These are phyloP conservation scores for Emydura subglobosa DNA, from an alignment of 2,113 vertebrate species.

Conservation along the genomic window DNA sequence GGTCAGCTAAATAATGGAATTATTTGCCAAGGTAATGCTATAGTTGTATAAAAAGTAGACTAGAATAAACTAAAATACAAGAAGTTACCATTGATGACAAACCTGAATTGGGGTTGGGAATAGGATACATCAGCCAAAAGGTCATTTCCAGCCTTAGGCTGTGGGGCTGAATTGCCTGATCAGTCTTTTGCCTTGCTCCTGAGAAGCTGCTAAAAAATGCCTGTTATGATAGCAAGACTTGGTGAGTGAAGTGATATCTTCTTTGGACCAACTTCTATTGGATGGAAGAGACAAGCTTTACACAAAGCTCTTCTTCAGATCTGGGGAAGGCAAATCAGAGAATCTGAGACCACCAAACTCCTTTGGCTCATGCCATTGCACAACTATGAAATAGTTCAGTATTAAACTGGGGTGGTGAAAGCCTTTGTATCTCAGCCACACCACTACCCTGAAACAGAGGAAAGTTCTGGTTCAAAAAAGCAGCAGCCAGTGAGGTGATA, in stretches of 20 bases:
- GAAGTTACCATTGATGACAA: neutral
- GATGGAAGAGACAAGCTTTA: neutral
- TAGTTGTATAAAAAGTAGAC: neutral
- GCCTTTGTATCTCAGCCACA: neutral
- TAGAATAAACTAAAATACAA: neutral
- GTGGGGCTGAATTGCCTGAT: neutral
- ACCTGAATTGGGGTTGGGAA: neutral
- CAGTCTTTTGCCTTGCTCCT: neutral
- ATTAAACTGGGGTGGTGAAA: neutral
- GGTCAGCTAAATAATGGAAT: neutral
- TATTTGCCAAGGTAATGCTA: neutral
- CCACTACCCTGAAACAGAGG: neutral
- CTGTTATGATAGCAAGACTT: neutral
- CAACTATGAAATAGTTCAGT: neutral
- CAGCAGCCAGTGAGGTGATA: neutral
- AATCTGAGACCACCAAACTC: neutral
- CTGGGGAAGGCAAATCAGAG: neutral
- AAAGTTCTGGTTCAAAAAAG: neutral
- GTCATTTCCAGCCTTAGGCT: neutral
- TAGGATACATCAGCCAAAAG: neutral
- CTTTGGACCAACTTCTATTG: neutral
- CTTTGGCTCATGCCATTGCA: neutral
- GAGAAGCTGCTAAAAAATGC: neutral
- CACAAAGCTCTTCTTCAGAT: neutral
- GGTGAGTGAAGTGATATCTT: neutral